Evolutionary conservation across 2,888 invertebrate species (phyloP).

Genomic region (Drosophila recens): DNA sequence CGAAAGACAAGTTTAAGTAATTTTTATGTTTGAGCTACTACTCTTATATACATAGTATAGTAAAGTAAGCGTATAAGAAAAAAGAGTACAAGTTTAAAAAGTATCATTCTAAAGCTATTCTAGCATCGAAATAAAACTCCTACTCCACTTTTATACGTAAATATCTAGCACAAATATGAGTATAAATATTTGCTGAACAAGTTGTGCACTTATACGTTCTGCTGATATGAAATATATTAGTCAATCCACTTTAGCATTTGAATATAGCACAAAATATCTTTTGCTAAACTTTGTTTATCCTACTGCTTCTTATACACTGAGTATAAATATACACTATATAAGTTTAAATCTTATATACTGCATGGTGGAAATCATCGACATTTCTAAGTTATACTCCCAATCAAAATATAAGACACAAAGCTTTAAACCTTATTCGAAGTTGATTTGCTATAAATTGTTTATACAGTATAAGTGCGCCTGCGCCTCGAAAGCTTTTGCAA

Average conservation of each 20-base stretch:
- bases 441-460: neutral
- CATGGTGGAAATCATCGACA: neutral
- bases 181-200: neutral
- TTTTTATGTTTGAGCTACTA: too few species aligned
- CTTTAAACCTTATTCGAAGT: constrained; percentile 2
- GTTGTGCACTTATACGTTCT: neutral
- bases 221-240: neutral
- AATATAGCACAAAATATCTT: neutral
- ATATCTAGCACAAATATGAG: neutral
- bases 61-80: too few species aligned
- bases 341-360: neutral
- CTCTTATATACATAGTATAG: too few species aligned
- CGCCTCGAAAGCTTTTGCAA: neutral
- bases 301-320: neutral
- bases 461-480: neutral
- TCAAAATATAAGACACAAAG: neutral
- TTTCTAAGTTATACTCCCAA: neutral
- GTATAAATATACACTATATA: neutral
- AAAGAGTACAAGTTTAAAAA: neutral
- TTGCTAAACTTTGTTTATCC: neutral
- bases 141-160: neutral
- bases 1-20: too few species aligned
- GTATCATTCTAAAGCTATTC: neutral
- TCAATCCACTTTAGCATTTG: neutral
- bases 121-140: neutral